phyloP scores from a whole-genome alignment of 92 coral and sea anemone genomes.

The Palythoa grandis region DNA sequence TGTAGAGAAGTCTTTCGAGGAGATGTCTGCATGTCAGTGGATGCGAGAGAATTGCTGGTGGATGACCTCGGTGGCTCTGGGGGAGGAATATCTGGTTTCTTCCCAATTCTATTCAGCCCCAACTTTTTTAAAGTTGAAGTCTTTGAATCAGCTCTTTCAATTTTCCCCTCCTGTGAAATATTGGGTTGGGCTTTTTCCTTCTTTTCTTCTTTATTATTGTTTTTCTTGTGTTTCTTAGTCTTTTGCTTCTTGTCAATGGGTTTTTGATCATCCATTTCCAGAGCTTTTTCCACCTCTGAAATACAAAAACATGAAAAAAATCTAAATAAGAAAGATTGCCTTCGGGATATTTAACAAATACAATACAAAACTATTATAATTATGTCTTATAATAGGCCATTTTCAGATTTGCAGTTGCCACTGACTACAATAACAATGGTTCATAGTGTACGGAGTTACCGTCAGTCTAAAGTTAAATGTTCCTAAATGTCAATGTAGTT shows the following conservation, averaged over 20 bases:
- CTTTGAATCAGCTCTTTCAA: slow-evolving; percentile 48
- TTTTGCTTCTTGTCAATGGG: slow-evolving; percentile 56
- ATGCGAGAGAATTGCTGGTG: slow-evolving; percentile 14
- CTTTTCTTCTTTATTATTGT: slow-evolving; percentile 57
- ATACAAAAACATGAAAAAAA: background rate
- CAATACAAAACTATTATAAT: too few relatives aligned
- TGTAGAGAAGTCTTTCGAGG: slow-evolving; percentile 36
- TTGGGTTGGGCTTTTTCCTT: slow-evolving; percentile 50
- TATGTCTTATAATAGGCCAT: too few relatives aligned
- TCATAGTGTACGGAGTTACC: too few relatives aligned
- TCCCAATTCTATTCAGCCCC: slow-evolving; percentile 62
- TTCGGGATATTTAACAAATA: too few relatives aligned
- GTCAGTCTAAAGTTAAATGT: too few relatives aligned
- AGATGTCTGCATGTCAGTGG: slow-evolving; percentile 43
- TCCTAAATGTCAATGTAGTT: too few relatives aligned
- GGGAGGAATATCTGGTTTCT: slow-evolving; percentile 63
- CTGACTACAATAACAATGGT: too few relatives aligned
- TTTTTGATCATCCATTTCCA: slow-evolving; percentile 70
- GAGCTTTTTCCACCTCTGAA: slow-evolving; percentile 93
- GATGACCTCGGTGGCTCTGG: slow-evolving; percentile 82
- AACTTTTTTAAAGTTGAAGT: slow-evolving; percentile 62
- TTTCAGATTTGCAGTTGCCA: too few relatives aligned
- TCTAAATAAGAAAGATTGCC: background rate
- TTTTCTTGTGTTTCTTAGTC: slow-evolving; percentile 49
- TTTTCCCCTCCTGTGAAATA: slow-evolving; percentile 46